Percentiles rank a stretch among this genome's conserved stretches.
These are phyloP conservation scores for Meda fulgida DNA, from an alignment of 2,797 vertebrate genomes.

Conservation along the genomic window DNA sequence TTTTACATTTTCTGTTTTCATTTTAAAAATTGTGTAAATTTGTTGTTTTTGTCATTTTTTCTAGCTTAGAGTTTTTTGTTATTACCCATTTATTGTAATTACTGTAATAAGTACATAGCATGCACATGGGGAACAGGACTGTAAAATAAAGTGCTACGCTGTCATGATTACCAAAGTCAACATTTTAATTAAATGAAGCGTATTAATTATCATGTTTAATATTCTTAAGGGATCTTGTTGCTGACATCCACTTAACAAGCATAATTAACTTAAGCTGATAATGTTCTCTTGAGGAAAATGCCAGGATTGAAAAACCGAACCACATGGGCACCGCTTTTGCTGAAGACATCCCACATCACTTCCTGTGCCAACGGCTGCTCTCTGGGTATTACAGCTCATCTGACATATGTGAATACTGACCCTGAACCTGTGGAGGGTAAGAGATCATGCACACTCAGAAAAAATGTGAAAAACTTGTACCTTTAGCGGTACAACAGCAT, in stretches of 20 bases:
- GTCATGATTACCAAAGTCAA: neutral
- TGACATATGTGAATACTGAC: constrained; percentile 88
- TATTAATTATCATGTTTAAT: constrained; percentile 26
- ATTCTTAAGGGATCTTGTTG: constrained; percentile 1
- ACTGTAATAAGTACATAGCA: too few species aligned
- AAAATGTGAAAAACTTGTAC: neutral
- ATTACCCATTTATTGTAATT: too few species aligned
- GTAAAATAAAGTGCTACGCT: neutral
- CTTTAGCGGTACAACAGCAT: neutral
- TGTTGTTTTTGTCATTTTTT: neutral
- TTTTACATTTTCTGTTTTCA: neutral
- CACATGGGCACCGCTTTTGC: constrained; percentile 89
- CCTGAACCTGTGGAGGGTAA: constrained; percentile 90
- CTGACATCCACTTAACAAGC: neutral
- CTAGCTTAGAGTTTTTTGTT: too few species aligned
- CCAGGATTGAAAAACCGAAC: constrained; percentile 88
- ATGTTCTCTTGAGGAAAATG: constrained; percentile 74
- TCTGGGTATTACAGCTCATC: constrained; percentile 85
- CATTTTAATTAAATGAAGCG: constrained; percentile 3
- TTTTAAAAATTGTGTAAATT: neutral
- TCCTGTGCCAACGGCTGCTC: constrained; percentile 93
- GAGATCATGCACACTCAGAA: constrained; percentile 30
- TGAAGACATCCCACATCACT: constrained; percentile 90
- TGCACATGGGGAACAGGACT: too few species aligned
- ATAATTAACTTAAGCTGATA: constrained; percentile 10